A percentile compares a stretch with the other conserved stretches of the same genome.
Conservation (phyloP, 2,888 invertebrate genomes). For the Cerastoderma edule region DNA sequence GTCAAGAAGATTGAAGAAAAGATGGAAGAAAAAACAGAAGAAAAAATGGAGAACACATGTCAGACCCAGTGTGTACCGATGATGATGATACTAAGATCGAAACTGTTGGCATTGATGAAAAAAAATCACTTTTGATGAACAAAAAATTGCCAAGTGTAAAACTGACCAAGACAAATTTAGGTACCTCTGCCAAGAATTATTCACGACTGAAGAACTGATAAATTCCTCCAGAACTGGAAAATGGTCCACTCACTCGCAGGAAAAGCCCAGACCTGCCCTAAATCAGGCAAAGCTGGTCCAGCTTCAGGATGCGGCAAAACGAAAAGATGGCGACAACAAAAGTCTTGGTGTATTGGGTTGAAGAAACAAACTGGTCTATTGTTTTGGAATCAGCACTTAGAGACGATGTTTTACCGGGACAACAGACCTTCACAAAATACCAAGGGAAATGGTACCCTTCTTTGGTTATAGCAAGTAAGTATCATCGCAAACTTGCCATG, state of each 20-base stretch:
- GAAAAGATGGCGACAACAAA: conserved; percentile 26
- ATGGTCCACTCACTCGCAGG: conserved; percentile 14
- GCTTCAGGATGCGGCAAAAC: conserved; percentile 18
- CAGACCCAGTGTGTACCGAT: conserved; percentile 28
- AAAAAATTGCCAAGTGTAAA: conserved; percentile 25
- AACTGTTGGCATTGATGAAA: conserved; percentile 30
- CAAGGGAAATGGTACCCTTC: conserved; percentile 32
- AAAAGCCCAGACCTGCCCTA: conserved; percentile 19
- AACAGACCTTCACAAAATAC: conserved; percentile 24
- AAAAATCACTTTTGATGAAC: conserved; percentile 27
- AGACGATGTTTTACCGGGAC: conserved; percentile 29
- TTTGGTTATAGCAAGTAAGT: conserved; percentile 32
- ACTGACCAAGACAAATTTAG: conserved; percentile 29
- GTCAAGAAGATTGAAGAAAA: conserved; percentile 26
- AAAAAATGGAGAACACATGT: conserved; percentile 30
- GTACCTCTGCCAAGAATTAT: conserved; percentile 25
- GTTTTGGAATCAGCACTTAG: conserved; percentile 25
- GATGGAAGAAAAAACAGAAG: conserved; percentile 17
- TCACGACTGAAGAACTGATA: conserved; percentile 27
- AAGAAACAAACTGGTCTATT: conserved; percentile 32
- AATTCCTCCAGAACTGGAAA: conserved; percentile 33
- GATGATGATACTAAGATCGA: conserved; percentile 26
- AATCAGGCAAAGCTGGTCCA: conserved; percentile 18
- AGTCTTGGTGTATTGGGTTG: conserved; percentile 30
- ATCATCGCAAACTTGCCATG: conserved; percentile 26